Evolutionary conservation across 2,113 vertebrate species (phyloP).

Genomic region (Anseranas semipalmata): DNA sequence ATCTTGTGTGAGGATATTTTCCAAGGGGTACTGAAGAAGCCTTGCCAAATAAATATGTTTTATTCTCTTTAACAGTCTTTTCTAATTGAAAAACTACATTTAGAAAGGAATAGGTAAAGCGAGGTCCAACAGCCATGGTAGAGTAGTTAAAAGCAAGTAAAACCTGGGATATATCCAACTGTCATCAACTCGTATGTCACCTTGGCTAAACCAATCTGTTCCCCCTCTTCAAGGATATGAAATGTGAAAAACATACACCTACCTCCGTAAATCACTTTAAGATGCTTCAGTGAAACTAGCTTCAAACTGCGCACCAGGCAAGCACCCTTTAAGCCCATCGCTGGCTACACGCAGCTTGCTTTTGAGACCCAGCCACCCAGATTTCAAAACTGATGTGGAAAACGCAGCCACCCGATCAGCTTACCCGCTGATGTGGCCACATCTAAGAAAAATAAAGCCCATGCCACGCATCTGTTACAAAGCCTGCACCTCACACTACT

Average conservation of each 20-base stretch:
- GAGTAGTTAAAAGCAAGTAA: not conserved
- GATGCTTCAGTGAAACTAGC: not conserved
- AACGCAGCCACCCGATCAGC: rapidly evolving
- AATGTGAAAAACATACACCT: not conserved
- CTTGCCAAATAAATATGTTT: not conserved
- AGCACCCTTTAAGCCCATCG: not conserved
- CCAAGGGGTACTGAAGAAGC: not conserved
- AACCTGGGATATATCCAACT: constrained; percentile 28
- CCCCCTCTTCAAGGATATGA: not conserved
- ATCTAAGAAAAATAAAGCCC: not conserved
- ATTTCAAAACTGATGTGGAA: rapidly evolving
- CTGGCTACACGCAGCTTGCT: not conserved
- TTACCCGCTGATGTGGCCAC: not conserved
- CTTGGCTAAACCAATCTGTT: constrained; percentile 41
- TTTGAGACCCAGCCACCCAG: not conserved
- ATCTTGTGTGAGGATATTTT: not conserved
- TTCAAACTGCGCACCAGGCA: not conserved
- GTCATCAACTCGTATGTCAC: not conserved
- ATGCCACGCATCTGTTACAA: rapidly evolving
- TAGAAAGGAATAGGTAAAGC: not conserved
- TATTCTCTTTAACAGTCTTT: not conserved
- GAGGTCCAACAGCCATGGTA: not conserved
- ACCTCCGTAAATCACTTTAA: not conserved
- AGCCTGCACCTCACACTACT: not conserved
- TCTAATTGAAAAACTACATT: not conserved